These are phyloP conservation scores for Anguilla japonica DNA, from an alignment of 2,113 vertebrate species.

Conservation along the genomic window DNA sequence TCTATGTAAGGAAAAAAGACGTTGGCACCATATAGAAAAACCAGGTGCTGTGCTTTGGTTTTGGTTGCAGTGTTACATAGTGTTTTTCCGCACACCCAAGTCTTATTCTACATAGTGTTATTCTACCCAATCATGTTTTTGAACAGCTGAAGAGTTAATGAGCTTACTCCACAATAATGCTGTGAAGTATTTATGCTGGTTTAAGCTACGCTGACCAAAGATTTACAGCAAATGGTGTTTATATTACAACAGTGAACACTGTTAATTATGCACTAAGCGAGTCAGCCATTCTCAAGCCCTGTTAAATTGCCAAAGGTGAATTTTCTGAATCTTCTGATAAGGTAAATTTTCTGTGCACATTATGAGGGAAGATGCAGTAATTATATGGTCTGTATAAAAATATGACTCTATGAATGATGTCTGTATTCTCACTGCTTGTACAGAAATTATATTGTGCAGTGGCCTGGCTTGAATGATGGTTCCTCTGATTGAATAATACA, in stretches of 20 bases:
- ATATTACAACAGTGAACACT: neutral
- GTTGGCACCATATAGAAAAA: too few species aligned
- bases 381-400: neutral
- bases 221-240: neutral
- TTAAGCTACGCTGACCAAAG: neutral
- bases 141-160: neutral
- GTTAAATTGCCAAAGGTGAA: neutral
- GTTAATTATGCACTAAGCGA: neutral
- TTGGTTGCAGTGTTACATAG: neutral
- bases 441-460: conserved; percentile 37
- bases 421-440: conserved; percentile 12
- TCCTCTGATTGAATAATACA: conserved; percentile 65
- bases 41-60: too few species aligned
- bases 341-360: neutral
- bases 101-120: neutral
- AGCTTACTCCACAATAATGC: neutral
- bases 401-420: neutral
- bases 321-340: neutral
- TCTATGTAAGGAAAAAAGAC: neutral
- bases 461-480: conserved; percentile 62
- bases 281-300: neutral
- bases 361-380: neutral
- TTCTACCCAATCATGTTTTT: neutral
- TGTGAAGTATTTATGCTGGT: neutral
- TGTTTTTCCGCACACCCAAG: neutral